Evolutionary conservation across 1,140 invertebrate genomes (phyloP).

Genomic region (Tetramorium parvispinum): DNA sequence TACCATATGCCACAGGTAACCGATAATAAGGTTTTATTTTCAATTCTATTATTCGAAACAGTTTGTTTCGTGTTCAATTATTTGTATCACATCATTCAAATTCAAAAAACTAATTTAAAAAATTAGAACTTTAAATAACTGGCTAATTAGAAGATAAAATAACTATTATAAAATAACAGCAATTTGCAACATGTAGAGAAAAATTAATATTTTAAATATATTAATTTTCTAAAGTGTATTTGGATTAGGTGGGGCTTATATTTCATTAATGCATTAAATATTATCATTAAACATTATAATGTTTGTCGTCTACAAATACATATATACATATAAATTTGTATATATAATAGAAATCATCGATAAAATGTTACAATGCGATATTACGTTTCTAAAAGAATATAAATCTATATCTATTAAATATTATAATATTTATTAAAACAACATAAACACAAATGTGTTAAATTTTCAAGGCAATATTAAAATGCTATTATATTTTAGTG

Average conservation of each 20-base stretch:
- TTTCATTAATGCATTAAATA: conserved; percentile 3
- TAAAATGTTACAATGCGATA: conserved; percentile 9
- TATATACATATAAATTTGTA: conserved; percentile 50
- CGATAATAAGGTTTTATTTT: conserved; percentile 68
- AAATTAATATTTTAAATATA: conserved; percentile 2
- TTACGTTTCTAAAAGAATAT: conserved; percentile 7
- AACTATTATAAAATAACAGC: background rate
- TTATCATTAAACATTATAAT: background rate
- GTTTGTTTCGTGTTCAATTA: conserved; percentile 5
- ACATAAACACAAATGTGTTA: background rate
- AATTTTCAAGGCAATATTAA: background rate
- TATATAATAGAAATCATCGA: background rate
- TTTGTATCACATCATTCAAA: background rate
- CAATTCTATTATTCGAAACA: conserved; percentile 10
- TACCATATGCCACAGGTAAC: conserved; percentile 70
- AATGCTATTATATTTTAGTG: background rate
- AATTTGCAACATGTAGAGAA: background rate
- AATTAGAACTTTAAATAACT: conserved; percentile 22
- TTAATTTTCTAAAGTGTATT: background rate
- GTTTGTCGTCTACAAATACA: background rate
- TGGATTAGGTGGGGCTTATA: background rate
- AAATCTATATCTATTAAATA: background rate
- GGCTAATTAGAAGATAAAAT: conserved; percentile 4
- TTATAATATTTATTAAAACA: background rate
- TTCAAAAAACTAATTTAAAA: background rate